These are phyloP conservation scores for Sarcophaga carnaria DNA, from an alignment of 2,888 invertebrate species.

Conservation along the genomic window DNA sequence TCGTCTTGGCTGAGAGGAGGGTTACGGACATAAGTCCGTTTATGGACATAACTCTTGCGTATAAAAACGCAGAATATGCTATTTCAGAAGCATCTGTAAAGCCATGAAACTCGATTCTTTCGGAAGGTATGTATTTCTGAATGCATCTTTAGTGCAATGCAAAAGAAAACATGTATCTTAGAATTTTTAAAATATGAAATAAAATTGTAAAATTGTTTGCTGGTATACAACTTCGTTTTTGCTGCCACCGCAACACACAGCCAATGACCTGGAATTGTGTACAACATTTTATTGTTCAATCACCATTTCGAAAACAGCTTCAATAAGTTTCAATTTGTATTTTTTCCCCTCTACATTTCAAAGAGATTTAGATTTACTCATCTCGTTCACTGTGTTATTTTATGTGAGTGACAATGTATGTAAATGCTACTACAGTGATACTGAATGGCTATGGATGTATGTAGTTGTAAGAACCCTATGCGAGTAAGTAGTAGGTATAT, in stretches of 20 bases:
- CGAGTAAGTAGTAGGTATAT: neutral
- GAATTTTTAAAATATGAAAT: no score
- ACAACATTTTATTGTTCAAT: slow-evolving; percentile 69
- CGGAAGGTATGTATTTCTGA: no score
- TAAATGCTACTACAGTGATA: neutral
- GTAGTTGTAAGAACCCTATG: no score
- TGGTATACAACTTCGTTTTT: slow-evolving; percentile 37
- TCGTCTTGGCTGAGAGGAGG: no score
- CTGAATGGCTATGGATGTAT: neutral
- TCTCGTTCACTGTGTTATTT: slow-evolving; percentile 64
- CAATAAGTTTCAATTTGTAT: slow-evolving; percentile 68
- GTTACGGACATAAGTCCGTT: no score
- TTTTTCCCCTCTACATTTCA: slow-evolving; percentile 62
- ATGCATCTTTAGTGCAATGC: no score
- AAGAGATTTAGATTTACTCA: slow-evolving; percentile 68
- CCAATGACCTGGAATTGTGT: slow-evolving; percentile 68
- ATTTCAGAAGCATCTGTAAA: no score
- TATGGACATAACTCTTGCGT: no score
- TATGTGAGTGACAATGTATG: slow-evolving; percentile 43
- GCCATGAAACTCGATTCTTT: no score
- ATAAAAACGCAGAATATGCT: no score
- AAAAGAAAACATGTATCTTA: no score
- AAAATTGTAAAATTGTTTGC: slow-evolving; percentile 21
- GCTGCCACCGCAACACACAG: slow-evolving; percentile 38
- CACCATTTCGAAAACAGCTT: slow-evolving; percentile 68